These are phyloP conservation scores for Acanthosoma haemorrhoidale DNA, from an alignment of 2,888 invertebrate genomes.

Conservation along the genomic window DNA sequence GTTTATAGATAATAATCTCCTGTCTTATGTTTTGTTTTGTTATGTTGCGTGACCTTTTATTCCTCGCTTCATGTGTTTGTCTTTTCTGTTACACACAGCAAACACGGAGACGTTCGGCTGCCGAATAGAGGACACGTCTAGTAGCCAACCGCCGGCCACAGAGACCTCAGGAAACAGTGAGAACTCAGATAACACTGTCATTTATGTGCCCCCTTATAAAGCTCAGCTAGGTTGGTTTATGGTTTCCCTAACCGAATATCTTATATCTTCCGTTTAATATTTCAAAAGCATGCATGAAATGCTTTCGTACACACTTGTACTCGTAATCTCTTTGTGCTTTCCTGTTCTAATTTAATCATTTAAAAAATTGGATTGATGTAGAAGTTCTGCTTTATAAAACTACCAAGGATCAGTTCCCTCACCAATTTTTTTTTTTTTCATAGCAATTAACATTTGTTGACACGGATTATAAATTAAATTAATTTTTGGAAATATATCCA, in stretches of 20 bases:
- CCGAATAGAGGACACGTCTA: slow-evolving; percentile 41
- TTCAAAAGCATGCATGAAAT: background rate
- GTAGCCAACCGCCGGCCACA: slow-evolving; percentile 43
- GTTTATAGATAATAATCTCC: background rate
- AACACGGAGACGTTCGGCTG: slow-evolving; percentile 44
- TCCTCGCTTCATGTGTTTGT: slow-evolving; percentile 22
- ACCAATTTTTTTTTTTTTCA: too few relatives aligned
- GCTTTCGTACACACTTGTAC: slow-evolving; percentile 3
- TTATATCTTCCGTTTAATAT: slow-evolving; percentile 19
- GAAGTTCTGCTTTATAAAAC: too few relatives aligned
- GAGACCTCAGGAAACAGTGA: slow-evolving; percentile 52
- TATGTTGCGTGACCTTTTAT: background rate
- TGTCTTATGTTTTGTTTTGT: too few relatives aligned
- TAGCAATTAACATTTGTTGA: too few relatives aligned
- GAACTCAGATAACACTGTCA: slow-evolving; percentile 52
- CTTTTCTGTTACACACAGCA: slow-evolving; percentile 29
- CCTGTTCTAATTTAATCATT: too few relatives aligned
- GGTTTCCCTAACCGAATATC: background rate
- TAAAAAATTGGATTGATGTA: too few relatives aligned
- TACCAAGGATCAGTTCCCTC: too few relatives aligned
- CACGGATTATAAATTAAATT: too few relatives aligned
- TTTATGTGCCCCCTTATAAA: slow-evolving; percentile 48
- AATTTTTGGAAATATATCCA: too few relatives aligned
- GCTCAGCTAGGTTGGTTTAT: slow-evolving; percentile 36
- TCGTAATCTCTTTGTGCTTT: too few relatives aligned